Evolutionary conservation across 2,113 vertebrate genomes (phyloP).

Genomic region (Silurus asotus): DNA sequence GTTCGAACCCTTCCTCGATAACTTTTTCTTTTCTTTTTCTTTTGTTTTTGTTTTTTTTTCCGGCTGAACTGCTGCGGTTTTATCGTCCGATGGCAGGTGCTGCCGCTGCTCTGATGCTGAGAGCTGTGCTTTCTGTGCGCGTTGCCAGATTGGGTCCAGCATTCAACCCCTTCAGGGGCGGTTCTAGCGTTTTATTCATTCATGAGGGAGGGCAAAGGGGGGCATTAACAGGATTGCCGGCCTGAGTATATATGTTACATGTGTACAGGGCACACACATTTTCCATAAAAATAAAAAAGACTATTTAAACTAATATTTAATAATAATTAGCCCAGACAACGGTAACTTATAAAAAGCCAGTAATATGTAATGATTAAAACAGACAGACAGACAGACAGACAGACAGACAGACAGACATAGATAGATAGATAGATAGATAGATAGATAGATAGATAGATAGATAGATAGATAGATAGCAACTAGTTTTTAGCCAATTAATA

Average conservation of each 20-base stretch:
- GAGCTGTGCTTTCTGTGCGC: constrained; percentile 4
- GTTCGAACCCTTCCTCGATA: background rate
- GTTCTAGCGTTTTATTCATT: constrained; percentile 1
- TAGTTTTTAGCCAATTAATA: too few species aligned
- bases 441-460: too few species aligned
- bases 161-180: constrained; percentile 12
- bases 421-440: too few species aligned
- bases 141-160: constrained; percentile 27
- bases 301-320: background rate
- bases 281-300: background rate
- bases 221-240: background rate
- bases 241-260: background rate
- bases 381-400: too few species aligned
- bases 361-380: too few species aligned
- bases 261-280: background rate
- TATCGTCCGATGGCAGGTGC: constrained; percentile 17
- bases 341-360: background rate
- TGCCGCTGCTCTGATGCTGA: constrained; percentile 25
- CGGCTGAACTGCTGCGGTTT: constrained; percentile 14
- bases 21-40: background rate
- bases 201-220: background rate
- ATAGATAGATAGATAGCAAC: too few species aligned
- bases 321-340: background rate
- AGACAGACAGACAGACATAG: too few species aligned
- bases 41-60: background rate